Evolutionary conservation across 30 jellyfish, hydroid and myxozoan genomes (phyloP), one percentile per base, ranked within the genome.

Genomic region (Aurelia coerulea): DNA sequence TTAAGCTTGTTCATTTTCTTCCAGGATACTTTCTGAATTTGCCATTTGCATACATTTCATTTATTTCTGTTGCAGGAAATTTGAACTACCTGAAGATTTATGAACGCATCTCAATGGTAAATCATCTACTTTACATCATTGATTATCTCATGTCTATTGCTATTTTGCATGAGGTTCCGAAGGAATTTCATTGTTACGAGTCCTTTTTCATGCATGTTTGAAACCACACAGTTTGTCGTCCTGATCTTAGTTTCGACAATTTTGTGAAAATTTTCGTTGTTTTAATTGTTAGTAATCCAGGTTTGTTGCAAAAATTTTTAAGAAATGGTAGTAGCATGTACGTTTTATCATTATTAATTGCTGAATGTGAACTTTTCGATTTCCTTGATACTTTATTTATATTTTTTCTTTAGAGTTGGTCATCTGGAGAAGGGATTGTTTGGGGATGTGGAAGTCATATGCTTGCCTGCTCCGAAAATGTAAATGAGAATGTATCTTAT

Each of bases 391-490:
- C 5, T 0, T 6, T 42, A 0, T 46, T 46, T 46, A 9, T 46
- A 8, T 46, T 46, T 46, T 4, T 50, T 18, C 76, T 74, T 14
- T 79, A 92, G 98, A 87, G 98, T 66, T 92, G 98, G 98, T 87
- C 97, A 1, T 78, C 98, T 6, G 74, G 92, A 12, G 63, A 63
- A 54, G 97, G 93, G 14, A 74, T 92, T 34, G 92, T 88, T 10
- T 92, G 97, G 98, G 98, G 97, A 12, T 92, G 98, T 88, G 98
- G 98, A 19, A 92, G 54, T 19, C 88, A 78, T 0, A 78, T 91
- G 96, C 78, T 91, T 37, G 12, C 90, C 58, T 91, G 96, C 78
- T 37, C 80, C n/a, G 90, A 73, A 68, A 68, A 65, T 46, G 95
- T 90, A 60, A 74, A 91, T 83, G 13, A n/a, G 2, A 56, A 11